Evolutionary conservation across 1,140 invertebrate genomes (phyloP).

Genomic region (Rhopalosiphum maidis): DNA sequence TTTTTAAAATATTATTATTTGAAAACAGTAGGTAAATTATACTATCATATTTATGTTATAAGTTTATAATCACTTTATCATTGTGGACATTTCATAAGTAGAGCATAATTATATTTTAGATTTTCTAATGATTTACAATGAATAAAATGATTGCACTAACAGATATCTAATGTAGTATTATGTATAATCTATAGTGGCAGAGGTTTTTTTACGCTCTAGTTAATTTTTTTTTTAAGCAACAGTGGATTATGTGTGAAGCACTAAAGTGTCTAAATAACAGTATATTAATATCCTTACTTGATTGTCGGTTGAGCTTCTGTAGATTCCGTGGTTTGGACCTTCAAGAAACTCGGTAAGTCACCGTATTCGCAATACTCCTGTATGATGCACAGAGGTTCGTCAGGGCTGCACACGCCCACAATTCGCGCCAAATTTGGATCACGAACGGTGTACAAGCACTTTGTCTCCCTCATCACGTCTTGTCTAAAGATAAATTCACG

Average conservation of each 20-base stretch:
- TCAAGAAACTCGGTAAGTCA: constrained; percentile 78
- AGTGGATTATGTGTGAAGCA: no score
- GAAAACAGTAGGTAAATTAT: not conserved
- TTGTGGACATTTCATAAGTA: no score
- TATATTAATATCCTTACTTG: constrained; percentile 58
- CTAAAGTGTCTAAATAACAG: not conserved
- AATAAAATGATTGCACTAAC: not conserved
- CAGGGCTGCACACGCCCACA: constrained; percentile 78
- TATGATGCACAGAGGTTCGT: constrained; percentile 84
- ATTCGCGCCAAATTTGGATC: constrained; percentile 85
- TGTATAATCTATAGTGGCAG: not conserved
- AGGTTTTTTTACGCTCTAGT: not conserved
- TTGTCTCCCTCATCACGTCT: constrained; percentile 86
- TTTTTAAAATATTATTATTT: not conserved
- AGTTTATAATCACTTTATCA: not conserved
- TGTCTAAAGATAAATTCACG: constrained; percentile 67
- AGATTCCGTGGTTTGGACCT: not conserved
- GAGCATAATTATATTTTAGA: not conserved
- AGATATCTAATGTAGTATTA: not conserved
- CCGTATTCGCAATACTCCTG: constrained; percentile 86
- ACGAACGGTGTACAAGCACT: constrained; percentile 78
- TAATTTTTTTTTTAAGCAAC: not conserved
- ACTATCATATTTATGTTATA: not conserved
- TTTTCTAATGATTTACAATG: not conserved
- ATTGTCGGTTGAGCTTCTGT: constrained; percentile 59